phyloP scores from a whole-genome alignment of 2,113 vertebrate species.

The Lagopus leucura region DNA sequence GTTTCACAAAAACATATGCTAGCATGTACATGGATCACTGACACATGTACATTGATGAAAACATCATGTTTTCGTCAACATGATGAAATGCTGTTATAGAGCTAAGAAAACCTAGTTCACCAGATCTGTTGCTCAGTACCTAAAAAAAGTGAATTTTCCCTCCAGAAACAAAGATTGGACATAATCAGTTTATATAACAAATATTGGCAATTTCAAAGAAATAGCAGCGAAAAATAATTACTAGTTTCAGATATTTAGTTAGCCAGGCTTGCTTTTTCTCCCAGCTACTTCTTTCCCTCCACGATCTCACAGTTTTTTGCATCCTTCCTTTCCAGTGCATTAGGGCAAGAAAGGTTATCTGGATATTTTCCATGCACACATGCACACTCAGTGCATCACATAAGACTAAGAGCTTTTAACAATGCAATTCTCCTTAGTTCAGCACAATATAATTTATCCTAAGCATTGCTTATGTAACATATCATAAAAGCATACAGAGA shows the following conservation, averaged over 20 bases:
- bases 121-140: background rate
- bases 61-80: no score
- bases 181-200: background rate
- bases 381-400: background rate
- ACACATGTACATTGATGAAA: no score
- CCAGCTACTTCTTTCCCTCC: background rate
- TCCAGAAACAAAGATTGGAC: background rate
- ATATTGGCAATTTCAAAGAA: background rate
- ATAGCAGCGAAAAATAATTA: background rate
- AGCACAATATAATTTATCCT: background rate
- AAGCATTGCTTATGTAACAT: background rate
- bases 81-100: background rate
- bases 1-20: conserved; percentile 11
- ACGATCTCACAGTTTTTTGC: accelerated
- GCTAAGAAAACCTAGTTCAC: background rate
- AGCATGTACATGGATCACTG: background rate
- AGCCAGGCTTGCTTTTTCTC: background rate
- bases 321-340: background rate
- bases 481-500: background rate
- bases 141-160: background rate
- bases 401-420: background rate
- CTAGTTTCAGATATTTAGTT: background rate
- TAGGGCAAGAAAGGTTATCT: background rate
- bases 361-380: background rate
- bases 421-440: background rate